Base-by-base conservation (phyloP, 2,797 vertebrate genomes). In the Phrynocephalus forsythii region DNA sequence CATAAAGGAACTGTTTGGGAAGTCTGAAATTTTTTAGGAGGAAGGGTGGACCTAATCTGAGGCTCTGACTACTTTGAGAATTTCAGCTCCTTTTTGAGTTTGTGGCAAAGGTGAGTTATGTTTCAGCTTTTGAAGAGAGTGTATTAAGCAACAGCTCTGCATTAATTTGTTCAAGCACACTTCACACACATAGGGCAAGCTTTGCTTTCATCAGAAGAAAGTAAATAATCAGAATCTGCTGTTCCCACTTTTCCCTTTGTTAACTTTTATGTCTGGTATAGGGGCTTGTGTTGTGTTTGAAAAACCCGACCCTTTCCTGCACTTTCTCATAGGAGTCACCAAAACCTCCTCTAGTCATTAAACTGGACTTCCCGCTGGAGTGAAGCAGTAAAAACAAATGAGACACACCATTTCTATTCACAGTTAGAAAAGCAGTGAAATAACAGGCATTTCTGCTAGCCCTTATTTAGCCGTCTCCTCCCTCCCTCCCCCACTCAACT, bases 281-380 rank as follows among this genome's bases (percentile, higher is more conserved):
- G 89, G 63, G 92, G 86, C 79, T 93, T 94, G 93, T 83, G 87
- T 92, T 93, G 75, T 83, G 91, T 94, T 94, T 90, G 75, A 94
- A 94, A 96, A 96, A 94, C 93, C 92, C 95, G 95, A 95, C 95
- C 95, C 95, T 92, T 93, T 93, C 83, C 94, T 91, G 92, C 90
- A 91, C 91, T 93, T 94, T 94, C 95, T 94, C 84, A 33, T 92
- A 93, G 94, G 95, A 95, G 92, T 94, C 94, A 95, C 91, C 90
- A 84, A 95, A 90, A 91, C 93, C 92, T 95, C 87, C 88, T 93
- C 86, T 91, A 94, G 94, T 91, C 93, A 93, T 95, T 91, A 94
- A 91, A 50, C 90, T 91, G 88, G 84, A 91, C 90, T 94, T 95
- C 94, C 95, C 93, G 94, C 95, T 94, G 94, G 88, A 92, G 91